A percentile compares a stretch with the other conserved stretches of the same genome.
Evolutionary conservation across 2,113 vertebrate species (phyloP).

Genomic region (Cephalopholis sonnerati): DNA sequence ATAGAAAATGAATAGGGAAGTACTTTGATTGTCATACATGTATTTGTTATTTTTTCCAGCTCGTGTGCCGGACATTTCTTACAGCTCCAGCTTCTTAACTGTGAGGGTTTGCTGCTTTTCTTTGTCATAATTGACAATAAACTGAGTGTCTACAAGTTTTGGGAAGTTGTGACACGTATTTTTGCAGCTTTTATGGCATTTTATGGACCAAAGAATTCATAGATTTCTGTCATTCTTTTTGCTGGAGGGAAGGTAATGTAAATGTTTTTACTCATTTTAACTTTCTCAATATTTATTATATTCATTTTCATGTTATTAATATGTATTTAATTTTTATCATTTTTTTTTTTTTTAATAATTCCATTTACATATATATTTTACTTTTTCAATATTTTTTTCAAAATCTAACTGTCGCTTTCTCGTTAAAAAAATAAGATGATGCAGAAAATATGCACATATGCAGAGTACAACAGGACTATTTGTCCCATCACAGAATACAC

Average conservation of each 20-base stretch:
- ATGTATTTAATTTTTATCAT: too few relatives aligned
- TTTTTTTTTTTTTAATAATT: too few relatives aligned
- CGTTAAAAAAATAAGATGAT: neutral
- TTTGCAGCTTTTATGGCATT: neutral
- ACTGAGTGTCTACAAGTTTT: neutral
- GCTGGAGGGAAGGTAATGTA: neutral
- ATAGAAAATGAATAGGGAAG: neutral
- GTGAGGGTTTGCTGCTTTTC: neutral
- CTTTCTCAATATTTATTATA: too few relatives aligned
- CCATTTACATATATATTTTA: too few relatives aligned
- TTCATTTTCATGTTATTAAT: too few relatives aligned
- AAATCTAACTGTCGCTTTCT: too few relatives aligned
- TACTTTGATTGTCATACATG: neutral
- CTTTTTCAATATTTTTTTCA: too few relatives aligned
- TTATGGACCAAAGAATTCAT: neutral
- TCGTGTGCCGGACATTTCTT: neutral
- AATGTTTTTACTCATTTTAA: too few relatives aligned
- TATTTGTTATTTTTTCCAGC: neutral
- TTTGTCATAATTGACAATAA: neutral
- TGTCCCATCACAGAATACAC: neutral
- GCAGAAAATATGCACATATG: neutral
- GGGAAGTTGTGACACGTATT: neutral
- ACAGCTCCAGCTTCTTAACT: neutral
- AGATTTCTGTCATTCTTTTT: neutral
- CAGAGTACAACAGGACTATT: neutral